Conservation (phyloP, 2,888 invertebrate species). For the Parnassius apollo region DNA sequence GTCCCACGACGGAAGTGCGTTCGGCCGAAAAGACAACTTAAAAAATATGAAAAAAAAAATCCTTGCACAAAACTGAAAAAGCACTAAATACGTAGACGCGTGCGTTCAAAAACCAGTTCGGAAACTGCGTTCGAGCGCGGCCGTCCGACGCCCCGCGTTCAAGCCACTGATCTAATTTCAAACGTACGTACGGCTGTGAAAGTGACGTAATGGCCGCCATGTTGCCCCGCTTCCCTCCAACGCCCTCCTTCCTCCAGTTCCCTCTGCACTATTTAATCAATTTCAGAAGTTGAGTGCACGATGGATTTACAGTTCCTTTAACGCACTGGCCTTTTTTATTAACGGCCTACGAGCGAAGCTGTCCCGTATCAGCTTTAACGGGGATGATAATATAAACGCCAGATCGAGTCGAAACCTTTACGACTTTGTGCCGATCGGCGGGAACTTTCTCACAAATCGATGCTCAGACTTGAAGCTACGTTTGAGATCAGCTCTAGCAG, state of each 20-base stretch:
- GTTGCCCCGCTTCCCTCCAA: conserved; percentile 55
- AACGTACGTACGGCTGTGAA: conserved; percentile 67
- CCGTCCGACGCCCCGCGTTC: conserved; percentile 52
- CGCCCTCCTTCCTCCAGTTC: conserved; percentile 56
- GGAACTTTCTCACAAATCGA: conserved; percentile 28
- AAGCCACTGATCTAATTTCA: conserved; percentile 76
- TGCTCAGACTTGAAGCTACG: conserved; percentile 4
- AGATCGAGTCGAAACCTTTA: conserved; percentile 24
- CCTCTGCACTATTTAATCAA: conserved; percentile 72
- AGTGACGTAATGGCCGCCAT: conserved; percentile 77
- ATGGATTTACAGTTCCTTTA: conserved; percentile 38
- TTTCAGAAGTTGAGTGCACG: conserved; percentile 60
- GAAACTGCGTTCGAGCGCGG: conserved; percentile 25
- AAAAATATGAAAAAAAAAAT: conserved; percentile 39
- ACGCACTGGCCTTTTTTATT: conserved; percentile 15
- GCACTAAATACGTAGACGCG: conserved; percentile 43
- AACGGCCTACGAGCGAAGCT: neutral
- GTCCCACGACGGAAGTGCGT: conserved; percentile 46
- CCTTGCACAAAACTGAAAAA: conserved; percentile 51
- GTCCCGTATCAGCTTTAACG: conserved; percentile 37
- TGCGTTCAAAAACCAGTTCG: conserved; percentile 43
- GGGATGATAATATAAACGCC: conserved; percentile 18
- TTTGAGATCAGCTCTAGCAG: conserved; percentile 38
- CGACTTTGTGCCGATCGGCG: conserved; percentile 39
- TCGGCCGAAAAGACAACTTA: conserved; percentile 40